phyloP scores from a whole-genome alignment of 2,888 invertebrate species.

The Eupeodes luniger region DNA sequence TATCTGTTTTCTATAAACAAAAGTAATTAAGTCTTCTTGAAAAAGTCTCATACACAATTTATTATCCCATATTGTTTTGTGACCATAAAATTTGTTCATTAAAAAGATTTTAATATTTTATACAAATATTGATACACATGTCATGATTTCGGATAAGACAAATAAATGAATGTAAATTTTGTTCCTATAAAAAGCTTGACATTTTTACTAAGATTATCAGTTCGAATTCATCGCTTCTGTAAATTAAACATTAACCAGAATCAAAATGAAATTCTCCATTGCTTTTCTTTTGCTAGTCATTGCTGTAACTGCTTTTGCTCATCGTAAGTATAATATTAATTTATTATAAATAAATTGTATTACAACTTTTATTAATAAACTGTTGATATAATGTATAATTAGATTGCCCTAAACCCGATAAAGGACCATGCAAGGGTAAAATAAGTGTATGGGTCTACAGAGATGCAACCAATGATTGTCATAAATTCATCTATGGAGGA shows the following conservation, averaged over 20 bases:
- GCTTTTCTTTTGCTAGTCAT: slow-evolving; percentile 1
- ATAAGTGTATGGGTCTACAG: neutral
- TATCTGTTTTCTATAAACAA: neutral
- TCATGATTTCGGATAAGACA: neutral
- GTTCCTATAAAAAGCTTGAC: neutral
- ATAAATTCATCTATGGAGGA: neutral
- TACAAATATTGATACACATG: neutral
- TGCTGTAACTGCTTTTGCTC: slow-evolving; percentile 3
- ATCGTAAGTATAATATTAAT: neutral
- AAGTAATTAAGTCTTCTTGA: neutral
- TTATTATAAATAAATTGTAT: neutral
- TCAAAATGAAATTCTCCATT: slow-evolving; percentile 5
- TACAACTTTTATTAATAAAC: neutral
- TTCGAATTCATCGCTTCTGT: neutral
- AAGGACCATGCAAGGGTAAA: neutral
- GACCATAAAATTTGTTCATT: neutral
- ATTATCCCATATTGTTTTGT: neutral
- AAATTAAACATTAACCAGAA: neutral
- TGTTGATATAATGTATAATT: neutral
- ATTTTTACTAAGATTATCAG: neutral
- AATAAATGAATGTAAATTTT: neutral
- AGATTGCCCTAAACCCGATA: slow-evolving; percentile 16
- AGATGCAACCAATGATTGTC: slow-evolving; percentile 18
- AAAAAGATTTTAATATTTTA: too few species aligned
- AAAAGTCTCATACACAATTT: neutral